Base-by-base conservation (phyloP, 1,140 invertebrate genomes). In the Caenorhabditis remanei region DNA sequence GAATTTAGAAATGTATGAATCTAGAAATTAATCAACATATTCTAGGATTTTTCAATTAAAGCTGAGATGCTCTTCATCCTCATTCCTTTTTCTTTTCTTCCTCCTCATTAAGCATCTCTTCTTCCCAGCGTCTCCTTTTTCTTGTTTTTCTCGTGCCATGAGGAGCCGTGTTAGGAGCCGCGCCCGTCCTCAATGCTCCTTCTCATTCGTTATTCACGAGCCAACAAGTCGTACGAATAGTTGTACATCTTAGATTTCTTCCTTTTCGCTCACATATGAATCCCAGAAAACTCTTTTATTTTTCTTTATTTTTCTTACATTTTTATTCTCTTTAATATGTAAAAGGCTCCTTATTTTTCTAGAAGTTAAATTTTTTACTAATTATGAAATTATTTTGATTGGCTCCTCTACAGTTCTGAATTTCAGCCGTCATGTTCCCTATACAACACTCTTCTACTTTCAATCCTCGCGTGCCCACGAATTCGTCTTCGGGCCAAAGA, bases 341-440 rank as follows among this genome's bases (percentile, higher is more conserved):
- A 32, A 32, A 32, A 32, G 4, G 55, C 4, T 58, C 50, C 4
- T 53, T 53, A 32, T 32, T 32, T 32, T 2, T 32, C 32, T 32
- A 32, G 32, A 32, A 32, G 32, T 32, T 53, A 53, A 53, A 16
- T 53, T 0, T n/a, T 13, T 53, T 4, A 53, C 50, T 53, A 13
- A 13, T 53, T 53, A 16, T 53, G 50, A 53, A 53, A 53, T 16
- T 53, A 1, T 2, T 32, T 32, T 32, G 32, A 32, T 32, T 32
- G 32, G 32, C 32, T 21, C 24, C 61, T 21, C 11, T 14, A 19
- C 8, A 9, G 13, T 5, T 43, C 32, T 71, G 32, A 43, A 50
- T 53, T 85, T 32, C 85, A 85, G 85, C 85, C 63, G 4, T 75
- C 43, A 40, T 85, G 85, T 24, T 85, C 85, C 48, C 85, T 85